phyloP scores from a whole-genome alignment of 2,797 vertebrate genomes.

The Molothrus aeneus region DNA sequence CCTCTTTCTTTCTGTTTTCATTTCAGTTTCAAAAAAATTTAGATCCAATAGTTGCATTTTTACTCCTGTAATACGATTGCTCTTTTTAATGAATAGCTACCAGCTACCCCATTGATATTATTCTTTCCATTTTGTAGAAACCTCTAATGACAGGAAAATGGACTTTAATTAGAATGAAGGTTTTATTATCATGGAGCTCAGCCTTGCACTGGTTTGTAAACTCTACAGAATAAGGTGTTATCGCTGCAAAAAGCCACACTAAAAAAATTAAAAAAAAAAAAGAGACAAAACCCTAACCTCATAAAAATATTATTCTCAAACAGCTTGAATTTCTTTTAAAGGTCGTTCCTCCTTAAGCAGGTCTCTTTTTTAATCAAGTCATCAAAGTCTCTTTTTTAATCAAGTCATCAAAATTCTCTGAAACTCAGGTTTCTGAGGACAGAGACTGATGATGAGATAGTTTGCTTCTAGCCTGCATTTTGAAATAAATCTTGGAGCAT shows the following conservation, averaged over 20 bases:
- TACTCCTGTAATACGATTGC: neutral
- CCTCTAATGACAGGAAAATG: neutral
- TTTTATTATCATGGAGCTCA: neutral
- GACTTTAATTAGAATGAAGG: neutral
- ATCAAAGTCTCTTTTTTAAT: neutral
- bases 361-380: neutral
- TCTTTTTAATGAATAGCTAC: neutral
- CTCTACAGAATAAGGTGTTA: neutral
- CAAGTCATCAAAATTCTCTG: neutral
- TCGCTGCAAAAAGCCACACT: neutral
- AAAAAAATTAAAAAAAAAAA: neutral
- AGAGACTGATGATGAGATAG: neutral
- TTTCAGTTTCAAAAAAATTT: neutral
- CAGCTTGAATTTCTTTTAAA: neutral
- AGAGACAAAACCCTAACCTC: neutral
- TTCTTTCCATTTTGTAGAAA: neutral
- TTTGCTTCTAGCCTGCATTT: neutral
- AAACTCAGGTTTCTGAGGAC: neutral
- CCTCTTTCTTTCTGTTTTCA: neutral
- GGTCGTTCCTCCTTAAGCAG: neutral
- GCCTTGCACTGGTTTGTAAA: neutral
- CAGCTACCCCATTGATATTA: neutral
- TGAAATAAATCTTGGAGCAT: neutral
- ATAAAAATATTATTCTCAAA: neutral
- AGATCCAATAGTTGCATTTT: neutral